phyloP scores from a whole-genome alignment of 1,140 invertebrate genomes.

The Drosophila gunungcola region DNA sequence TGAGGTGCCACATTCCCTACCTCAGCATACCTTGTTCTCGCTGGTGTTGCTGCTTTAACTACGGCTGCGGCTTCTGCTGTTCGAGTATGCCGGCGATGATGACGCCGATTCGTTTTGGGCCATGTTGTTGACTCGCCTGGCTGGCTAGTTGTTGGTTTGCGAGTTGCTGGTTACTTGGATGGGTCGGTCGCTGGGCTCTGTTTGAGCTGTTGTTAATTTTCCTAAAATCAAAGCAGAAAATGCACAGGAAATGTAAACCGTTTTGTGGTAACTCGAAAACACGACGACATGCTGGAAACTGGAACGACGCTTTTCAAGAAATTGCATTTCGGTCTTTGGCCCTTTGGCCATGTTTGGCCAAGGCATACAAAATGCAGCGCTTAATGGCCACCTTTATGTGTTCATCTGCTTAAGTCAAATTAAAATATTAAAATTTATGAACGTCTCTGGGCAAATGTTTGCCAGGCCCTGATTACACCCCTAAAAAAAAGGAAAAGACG shows the following conservation, averaged over 20 bases:
- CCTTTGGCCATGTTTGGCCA: constrained; percentile 37
- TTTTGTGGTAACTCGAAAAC: constrained; percentile 61
- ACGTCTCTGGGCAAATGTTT: constrained; percentile 61
- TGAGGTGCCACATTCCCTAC: neutral
- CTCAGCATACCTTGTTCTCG: constrained; percentile 36
- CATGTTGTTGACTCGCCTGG: constrained; percentile 75
- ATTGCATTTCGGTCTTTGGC: constrained; percentile 57
- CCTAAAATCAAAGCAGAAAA: constrained; percentile 81
- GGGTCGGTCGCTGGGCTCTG: constrained; percentile 42
- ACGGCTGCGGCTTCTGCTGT: constrained; percentile 51
- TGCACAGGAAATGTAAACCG: constrained; percentile 81
- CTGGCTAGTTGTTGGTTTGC: constrained; percentile 42
- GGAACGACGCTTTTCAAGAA: constrained; percentile 52
- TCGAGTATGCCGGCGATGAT: constrained; percentile 64
- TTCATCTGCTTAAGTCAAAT: constrained; percentile 71
- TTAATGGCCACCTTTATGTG: constrained; percentile 74
- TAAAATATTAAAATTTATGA: constrained; percentile 84
- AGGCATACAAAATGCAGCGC: constrained; percentile 30
- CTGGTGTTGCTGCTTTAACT: constrained; percentile 51
- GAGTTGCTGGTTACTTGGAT: constrained; percentile 62
- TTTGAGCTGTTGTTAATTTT: constrained; percentile 83
- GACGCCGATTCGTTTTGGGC: constrained; percentile 81
- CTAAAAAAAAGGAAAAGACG: neutral
- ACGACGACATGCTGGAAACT: constrained; percentile 34
- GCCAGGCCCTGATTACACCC: constrained; percentile 43